Evolutionary conservation across 2,797 vertebrate genomes (phyloP), one percentile per base, ranked within the genome.

Genomic region (Hylomyscus alleni): DNA sequence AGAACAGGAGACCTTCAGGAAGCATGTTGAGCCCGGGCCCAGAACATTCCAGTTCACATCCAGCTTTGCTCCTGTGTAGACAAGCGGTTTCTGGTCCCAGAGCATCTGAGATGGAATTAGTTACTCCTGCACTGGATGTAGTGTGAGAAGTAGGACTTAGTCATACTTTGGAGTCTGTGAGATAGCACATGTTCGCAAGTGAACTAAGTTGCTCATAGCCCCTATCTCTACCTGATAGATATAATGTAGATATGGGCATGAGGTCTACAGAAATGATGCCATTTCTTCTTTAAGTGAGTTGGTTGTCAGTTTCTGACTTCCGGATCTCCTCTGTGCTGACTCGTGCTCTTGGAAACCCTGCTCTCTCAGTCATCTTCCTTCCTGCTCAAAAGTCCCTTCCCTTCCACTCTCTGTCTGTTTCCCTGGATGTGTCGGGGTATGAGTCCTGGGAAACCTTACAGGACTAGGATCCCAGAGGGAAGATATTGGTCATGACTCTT

Each of bases 231-330:
- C 65, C n/a, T 14, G 4, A 20, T 0, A 47, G 58, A 34, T 0
- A 6, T n/a, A 19, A 60, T 47, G 50, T n/a, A 78, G 75, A 3
- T 19, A 0, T 6, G 8, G 22, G 24, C 19, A 10, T 0, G 1
- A 29, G 73, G 65, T 4, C 44, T 44, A 44, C 44, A 44, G 44
- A 44, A 54, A 6, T 6, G 24, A 26, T 19, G n/a, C 40, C 22
- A 31, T 31, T 82, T 93, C 19, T 44, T 47, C 67, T 73, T 56
- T 10, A 56, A 24, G 52, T 10, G 50, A 24, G 52, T 76, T 14
- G 12, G 76, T 34, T 20, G 2, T 34, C 54, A 20, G 2, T 82
- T 75, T 77, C 94, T 94, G 58, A 20, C 58, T 47, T 82, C 37
- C 44, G 62, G 67, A n/a, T 72, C 19, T 58, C 69, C 50, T 86